Evolutionary conservation across 92 coral and sea anemone genomes (phyloP), one percentile per base, ranked within the genome.

Genomic region (Porites rus): DNA sequence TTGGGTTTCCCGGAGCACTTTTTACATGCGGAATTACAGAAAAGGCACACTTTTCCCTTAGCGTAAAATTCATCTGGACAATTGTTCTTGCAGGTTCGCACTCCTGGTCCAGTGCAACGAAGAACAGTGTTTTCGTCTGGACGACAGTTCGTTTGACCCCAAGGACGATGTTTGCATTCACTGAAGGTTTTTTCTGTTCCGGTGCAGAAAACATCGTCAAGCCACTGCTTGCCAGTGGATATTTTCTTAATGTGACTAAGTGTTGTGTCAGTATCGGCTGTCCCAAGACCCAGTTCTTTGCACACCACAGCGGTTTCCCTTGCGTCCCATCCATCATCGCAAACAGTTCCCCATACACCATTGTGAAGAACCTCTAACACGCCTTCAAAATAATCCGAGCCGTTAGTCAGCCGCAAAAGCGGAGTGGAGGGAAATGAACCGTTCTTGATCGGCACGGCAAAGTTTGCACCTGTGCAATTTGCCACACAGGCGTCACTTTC

Each of bases 51-150:
- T 31, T 59, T 76, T 21, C 81, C 89, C 75, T 87, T 69, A 18
- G 75, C 18, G 64, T 86, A 94, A 71, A 46, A 86, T 1, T 92
- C 94, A 14, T 38, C 69, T 0, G 98, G 94, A 71, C 98, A 94
- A 0, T 65, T 79, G 50, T 75, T 77, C 64, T 65, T 46, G 54
- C 98, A 94, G 11, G 59, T 65, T 17, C 93, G 91, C n/a, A 89
- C 65, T 6, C 98, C 98, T 54, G 98, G 98, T 11, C 98, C 98
- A 3, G 92, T 12, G 81, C 99, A 97, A 19, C 94, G 90, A 69
- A 97, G 77, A 28, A 88, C 88, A 4, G 93, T 92, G 72, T 92
- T 92, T 81, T 97, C 99, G 2, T 79, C 79, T 51, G 93, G 98
- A 14, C 82, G 71, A 64, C 99, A 97, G 88, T 97, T 95, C 8